These are phyloP conservation scores for Lepidochrysops patricia DNA, from an alignment of 2,888 invertebrate genomes.

Conservation along the genomic window DNA sequence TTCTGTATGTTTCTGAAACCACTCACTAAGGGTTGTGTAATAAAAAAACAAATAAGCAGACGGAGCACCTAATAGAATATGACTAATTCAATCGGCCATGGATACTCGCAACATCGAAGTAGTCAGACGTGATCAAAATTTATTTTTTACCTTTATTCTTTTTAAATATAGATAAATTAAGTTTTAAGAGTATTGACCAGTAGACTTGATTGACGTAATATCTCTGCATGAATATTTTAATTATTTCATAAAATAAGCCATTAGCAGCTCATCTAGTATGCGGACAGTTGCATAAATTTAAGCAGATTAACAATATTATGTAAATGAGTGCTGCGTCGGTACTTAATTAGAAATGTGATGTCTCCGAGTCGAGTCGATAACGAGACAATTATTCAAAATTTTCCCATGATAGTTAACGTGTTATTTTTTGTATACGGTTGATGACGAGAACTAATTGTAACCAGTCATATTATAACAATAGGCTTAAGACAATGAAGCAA, in stretches of 20 bases:
- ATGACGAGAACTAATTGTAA: background rate
- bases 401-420: conserved; percentile 4
- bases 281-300: conserved; percentile 5
- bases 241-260: conserved; percentile 7
- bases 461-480: background rate
- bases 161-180: no score
- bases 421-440: background rate
- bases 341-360: background rate
- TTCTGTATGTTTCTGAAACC: no score
- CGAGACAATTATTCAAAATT: background rate
- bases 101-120: no score
- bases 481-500: background rate
- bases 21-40: no score
- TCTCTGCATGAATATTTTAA: background rate
- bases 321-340: background rate
- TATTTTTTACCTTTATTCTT: no score
- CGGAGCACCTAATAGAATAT: no score
- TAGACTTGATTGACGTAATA: background rate
- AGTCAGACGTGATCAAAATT: no score
- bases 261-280: background rate
- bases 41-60: no score
- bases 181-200: background rate
- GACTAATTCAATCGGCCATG: no score
- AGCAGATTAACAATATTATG: conserved; percentile 10
- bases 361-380: background rate